A percentile compares a stretch with the other conserved stretches of the same genome.
phyloP scores from a whole-genome alignment of 2,888 invertebrate species.

The Hydrotaea diabolus region DNA sequence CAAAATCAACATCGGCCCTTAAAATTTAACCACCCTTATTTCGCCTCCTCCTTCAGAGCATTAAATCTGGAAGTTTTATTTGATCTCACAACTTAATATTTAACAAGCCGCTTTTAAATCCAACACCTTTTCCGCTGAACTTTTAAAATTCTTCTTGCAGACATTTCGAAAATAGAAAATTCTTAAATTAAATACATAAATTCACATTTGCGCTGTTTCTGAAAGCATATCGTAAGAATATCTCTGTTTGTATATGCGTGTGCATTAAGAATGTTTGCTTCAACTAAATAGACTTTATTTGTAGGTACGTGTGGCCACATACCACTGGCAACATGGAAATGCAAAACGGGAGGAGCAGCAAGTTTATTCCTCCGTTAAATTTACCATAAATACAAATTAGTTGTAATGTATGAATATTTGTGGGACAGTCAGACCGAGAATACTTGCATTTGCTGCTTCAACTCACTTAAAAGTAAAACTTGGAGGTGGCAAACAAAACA shows the following conservation, averaged over 20 bases:
- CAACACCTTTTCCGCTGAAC: neutral
- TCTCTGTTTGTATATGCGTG: neutral
- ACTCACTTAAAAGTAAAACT: slow-evolving; percentile 32
- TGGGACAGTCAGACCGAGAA: slow-evolving; percentile 17
- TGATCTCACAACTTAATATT: neutral
- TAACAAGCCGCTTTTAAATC: neutral
- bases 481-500: slow-evolving; percentile 32
- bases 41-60: too few species aligned
- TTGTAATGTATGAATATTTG: slow-evolving; percentile 44
- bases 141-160: neutral
- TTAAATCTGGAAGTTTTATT: too few species aligned
- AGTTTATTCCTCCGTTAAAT: slow-evolving; percentile 38
- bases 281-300: neutral
- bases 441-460: slow-evolving; percentile 18
- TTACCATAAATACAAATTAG: slow-evolving; percentile 56
- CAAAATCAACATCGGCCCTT: too few species aligned
- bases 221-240: too few species aligned
- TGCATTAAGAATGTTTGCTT: neutral
- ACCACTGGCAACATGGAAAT: neutral
- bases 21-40: too few species aligned
- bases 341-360: neutral
- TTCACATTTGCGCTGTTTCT: neutral
- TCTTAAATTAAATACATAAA: neutral
- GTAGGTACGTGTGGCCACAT: too few species aligned
- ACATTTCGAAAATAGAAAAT: neutral